phyloP scores from a whole-genome alignment of 1,140 invertebrate species.

The Ceratitis capitata region DNA sequence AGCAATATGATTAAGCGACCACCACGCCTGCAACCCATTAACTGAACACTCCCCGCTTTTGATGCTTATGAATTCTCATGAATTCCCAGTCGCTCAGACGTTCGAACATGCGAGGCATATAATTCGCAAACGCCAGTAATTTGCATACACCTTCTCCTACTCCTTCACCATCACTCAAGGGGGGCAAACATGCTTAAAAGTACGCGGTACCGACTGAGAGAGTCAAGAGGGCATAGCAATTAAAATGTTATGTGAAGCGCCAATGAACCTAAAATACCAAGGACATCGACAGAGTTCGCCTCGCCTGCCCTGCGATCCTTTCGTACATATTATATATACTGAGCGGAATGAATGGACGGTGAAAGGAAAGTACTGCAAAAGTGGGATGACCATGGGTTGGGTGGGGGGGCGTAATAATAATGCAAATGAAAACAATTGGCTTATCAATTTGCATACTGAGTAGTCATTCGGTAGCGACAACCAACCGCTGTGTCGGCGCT shows the following conservation, averaged over 20 bases:
- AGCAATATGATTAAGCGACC: background rate
- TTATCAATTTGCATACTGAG: conserved; percentile 34
- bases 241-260: conserved; percentile 25
- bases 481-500: background rate
- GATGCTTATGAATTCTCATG: background rate
- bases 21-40: background rate
- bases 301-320: too few species aligned
- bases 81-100: background rate
- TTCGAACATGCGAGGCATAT: too few species aligned
- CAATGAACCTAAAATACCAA: conserved; percentile 15
- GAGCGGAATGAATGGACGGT: background rate
- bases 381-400: background rate
- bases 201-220: background rate
- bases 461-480: background rate
- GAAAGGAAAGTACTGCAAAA: background rate
- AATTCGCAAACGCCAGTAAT: conserved; percentile 1
- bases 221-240: background rate
- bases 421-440: conserved; percentile 35
- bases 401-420: too few species aligned
- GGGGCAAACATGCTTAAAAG: background rate
- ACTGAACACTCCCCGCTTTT: background rate
- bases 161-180: too few species aligned
- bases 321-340: background rate
- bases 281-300: background rate
- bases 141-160: conserved; percentile 5